phyloP scores from a whole-genome alignment of 2,113 vertebrate genomes.

The Daubentonia madagascariensis region DNA sequence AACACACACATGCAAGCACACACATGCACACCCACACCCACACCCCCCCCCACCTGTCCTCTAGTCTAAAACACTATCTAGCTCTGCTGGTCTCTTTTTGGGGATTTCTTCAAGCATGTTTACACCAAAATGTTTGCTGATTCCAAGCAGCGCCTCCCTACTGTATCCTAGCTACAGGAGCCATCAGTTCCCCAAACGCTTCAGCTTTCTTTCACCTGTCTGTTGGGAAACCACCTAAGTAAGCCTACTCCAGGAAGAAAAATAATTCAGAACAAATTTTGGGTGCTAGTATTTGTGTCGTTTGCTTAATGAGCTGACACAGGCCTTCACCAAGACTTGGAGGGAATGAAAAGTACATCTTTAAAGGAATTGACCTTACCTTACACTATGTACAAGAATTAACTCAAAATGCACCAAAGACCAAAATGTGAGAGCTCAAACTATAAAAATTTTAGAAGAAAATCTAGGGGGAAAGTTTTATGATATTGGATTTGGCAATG shows the following conservation, averaged over 20 bases:
- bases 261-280: not conserved
- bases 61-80: not conserved
- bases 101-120: not conserved
- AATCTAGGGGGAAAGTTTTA: not conserved
- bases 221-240: constrained; percentile 69
- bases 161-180: constrained; percentile 49
- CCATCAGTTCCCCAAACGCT: constrained; percentile 6
- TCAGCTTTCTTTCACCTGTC: constrained; percentile 67
- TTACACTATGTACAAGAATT: not conserved
- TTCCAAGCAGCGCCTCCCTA: not conserved
- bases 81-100: not conserved
- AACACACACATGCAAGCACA: no score
- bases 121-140: not conserved
- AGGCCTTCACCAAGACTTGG: not conserved
- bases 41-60: no score
- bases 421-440: not conserved
- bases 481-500: not conserved
- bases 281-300: not conserved
- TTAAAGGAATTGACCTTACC: not conserved
- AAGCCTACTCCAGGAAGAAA: not conserved
- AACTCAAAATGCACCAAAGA: not conserved
- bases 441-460: not conserved
- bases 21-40: no score
- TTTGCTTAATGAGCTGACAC: not conserved
- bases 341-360: not conserved